phyloP scores from a whole-genome alignment of 2,113 vertebrate genomes.

The Enhydra lutris region DNA sequence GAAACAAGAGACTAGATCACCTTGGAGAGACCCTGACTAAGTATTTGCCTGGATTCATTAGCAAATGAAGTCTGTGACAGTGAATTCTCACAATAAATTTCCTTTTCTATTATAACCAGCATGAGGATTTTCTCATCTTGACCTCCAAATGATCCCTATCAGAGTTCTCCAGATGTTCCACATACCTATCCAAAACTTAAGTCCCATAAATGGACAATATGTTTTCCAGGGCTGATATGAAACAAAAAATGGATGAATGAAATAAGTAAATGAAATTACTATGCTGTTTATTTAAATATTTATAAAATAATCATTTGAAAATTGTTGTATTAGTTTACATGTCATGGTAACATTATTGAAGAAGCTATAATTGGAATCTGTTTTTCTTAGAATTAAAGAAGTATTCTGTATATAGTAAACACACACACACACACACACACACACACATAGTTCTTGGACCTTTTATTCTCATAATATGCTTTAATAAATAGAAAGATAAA shows the following conservation, averaged over 20 bases:
- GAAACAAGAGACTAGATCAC: neutral
- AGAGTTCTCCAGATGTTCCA: neutral
- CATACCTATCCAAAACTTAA: neutral
- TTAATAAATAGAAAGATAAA: conserved; percentile 29
- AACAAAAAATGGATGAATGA: neutral
- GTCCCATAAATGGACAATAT: neutral
- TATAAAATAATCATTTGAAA: neutral
- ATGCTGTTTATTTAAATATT: neutral
- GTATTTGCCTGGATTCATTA: neutral
- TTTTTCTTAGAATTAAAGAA: neutral
- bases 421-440: neutral
- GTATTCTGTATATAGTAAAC: neutral
- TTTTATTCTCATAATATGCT: neutral
- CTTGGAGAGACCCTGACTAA: neutral
- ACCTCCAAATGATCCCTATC: neutral
- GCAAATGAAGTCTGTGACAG: neutral
- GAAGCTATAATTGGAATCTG: neutral
- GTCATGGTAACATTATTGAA: neutral
- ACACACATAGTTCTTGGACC: neutral
- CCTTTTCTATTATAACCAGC: neutral
- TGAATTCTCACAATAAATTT: neutral
- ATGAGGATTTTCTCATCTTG: neutral
- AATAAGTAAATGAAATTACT: neutral
- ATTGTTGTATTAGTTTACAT: neutral
- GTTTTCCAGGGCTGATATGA: neutral